These are phyloP conservation scores for Macaria notata DNA, from an alignment of 2,888 invertebrate genomes.

Conservation along the genomic window DNA sequence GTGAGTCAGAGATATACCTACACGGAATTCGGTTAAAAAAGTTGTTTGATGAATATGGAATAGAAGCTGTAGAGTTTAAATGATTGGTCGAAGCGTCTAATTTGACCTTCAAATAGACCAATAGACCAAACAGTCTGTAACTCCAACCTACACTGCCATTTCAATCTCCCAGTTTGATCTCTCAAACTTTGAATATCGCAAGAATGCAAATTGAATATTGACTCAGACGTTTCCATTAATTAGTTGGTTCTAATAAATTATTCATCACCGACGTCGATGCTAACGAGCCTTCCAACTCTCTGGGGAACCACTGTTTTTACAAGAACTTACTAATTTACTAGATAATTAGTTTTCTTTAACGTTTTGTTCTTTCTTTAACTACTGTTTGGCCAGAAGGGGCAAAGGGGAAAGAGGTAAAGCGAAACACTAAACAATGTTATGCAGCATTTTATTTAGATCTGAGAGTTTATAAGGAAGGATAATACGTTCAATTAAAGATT, in stretches of 20 bases:
- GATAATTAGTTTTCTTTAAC: conserved; percentile 14
- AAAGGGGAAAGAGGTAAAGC: background rate
- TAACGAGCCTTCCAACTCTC: conserved; percentile 34
- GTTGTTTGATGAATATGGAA: too few relatives aligned
- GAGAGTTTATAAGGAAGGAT: too few relatives aligned
- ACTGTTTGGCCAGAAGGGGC: background rate
- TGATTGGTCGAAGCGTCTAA: too few relatives aligned
- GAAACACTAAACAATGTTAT: background rate
- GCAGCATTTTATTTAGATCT: too few relatives aligned
- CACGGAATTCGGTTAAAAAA: too few relatives aligned
- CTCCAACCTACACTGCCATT: background rate
- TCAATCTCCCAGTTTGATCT: background rate
- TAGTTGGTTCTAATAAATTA: conserved; percentile 35
- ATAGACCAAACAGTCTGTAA: too few relatives aligned
- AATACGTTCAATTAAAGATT: too few relatives aligned
- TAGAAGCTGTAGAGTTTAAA: too few relatives aligned
- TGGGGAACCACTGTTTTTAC: conserved; percentile 12
- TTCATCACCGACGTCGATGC: conserved; percentile 31
- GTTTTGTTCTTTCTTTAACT: background rate
- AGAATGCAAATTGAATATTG: conserved; percentile 38
- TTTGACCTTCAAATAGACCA: too few relatives aligned
- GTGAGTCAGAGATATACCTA: too few relatives aligned
- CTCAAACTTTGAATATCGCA: conserved; percentile 31
- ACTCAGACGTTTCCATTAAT: conserved; percentile 36
- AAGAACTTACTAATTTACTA: conserved; percentile 14